A percentile compares a stretch with the other conserved stretches of the same genome.
phyloP scores from a whole-genome alignment of 1,140 invertebrate species.

The Drosophila sturtevanti region DNA sequence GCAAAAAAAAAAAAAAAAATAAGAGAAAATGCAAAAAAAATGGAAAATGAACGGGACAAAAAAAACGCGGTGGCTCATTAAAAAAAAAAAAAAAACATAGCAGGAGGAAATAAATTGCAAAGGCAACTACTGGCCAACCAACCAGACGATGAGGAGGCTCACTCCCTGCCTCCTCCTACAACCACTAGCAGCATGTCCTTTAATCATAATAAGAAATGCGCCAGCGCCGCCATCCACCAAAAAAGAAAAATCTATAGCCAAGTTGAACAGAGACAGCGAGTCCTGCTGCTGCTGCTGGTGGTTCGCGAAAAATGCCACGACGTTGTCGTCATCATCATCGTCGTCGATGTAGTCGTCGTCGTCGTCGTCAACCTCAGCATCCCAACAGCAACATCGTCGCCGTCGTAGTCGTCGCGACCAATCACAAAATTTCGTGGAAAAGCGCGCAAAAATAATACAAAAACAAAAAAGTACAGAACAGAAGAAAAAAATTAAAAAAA shows the following conservation, averaged over 20 bases:
- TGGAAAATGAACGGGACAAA: conserved; percentile 28
- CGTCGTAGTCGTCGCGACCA: conserved; percentile 69
- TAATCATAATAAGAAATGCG: conserved; percentile 81
- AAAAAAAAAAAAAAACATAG: conserved; percentile 16
- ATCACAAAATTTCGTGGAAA: conserved; percentile 81
- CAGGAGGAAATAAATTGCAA: conserved; percentile 56
- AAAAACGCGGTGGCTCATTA: conserved; percentile 49
- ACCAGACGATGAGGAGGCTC: conserved; percentile 43
- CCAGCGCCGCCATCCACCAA: conserved; percentile 46
- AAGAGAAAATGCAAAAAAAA: conserved; percentile 24
- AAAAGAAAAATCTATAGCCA: conserved; percentile 2
- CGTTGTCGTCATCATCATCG: conserved; percentile 52
- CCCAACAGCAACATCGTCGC: conserved; percentile 31
- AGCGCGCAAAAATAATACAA: conserved; percentile 73
- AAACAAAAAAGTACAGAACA: conserved; percentile 41
- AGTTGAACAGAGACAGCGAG: conserved; percentile 67
- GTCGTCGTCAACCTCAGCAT: conserved; percentile 64
- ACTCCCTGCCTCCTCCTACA: conserved; percentile 25
- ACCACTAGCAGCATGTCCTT: conserved; percentile 53
- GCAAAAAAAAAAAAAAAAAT: conserved; percentile 12
- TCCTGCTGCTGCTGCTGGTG: conserved; percentile 39
- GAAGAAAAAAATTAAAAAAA: conserved; percentile 68
- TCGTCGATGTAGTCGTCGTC: conserved; percentile 57
- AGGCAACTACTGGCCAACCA: conserved; percentile 56
- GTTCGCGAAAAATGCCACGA: conserved; percentile 60